Percentiles rank a stretch among this genome's conserved stretches.
Evolutionary conservation across 2,888 invertebrate species (phyloP).

Genomic region (Lithophane semibrunnea): DNA sequence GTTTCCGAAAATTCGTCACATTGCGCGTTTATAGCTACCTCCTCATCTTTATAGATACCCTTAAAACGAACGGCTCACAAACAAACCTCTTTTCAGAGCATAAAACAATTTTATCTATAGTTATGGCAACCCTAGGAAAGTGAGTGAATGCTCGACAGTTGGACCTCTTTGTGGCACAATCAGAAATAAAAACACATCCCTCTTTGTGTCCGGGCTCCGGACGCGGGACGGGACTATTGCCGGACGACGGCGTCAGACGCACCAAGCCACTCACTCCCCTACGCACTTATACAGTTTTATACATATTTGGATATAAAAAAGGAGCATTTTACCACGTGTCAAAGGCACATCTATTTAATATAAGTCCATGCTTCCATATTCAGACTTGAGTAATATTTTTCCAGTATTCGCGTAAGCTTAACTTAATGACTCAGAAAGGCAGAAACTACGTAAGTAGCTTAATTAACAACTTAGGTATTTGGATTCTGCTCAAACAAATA

Average conservation of each 20-base stretch:
- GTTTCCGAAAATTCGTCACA: slow-evolving; percentile 28
- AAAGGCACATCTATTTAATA: too few species aligned
- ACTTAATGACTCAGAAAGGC: not conserved
- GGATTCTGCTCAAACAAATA: slow-evolving; percentile 7
- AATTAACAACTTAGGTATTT: slow-evolving; percentile 21
- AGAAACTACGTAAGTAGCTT: slow-evolving; percentile 2
- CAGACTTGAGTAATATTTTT: slow-evolving; percentile 2
- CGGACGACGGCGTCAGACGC: slow-evolving; percentile 69
- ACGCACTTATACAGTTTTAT: slow-evolving; percentile 39
- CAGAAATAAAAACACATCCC: slow-evolving; percentile 86
- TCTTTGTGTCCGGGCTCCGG: slow-evolving; percentile 74
- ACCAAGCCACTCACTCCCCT: slow-evolving; percentile 72
- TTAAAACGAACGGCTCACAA: slow-evolving; percentile 58
- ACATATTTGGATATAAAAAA: slow-evolving; percentile 45
- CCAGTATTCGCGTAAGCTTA: not conserved
- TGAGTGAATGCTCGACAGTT: slow-evolving; percentile 81
- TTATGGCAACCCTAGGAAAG: slow-evolving; percentile 74
- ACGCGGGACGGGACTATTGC: slow-evolving; percentile 71
- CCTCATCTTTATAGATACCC: slow-evolving; percentile 55
- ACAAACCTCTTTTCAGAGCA: slow-evolving; percentile 54
- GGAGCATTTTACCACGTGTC: slow-evolving; percentile 7
- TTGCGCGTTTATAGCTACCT: slow-evolving; percentile 52
- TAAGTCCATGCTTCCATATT: not conserved
- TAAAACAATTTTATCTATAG: slow-evolving; percentile 66
- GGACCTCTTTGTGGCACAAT: slow-evolving; percentile 83